A percentile compares a stretch with the other conserved stretches of the same genome.
Conservation (phyloP, 2,888 invertebrate species). For the Polia nebulosa region DNA sequence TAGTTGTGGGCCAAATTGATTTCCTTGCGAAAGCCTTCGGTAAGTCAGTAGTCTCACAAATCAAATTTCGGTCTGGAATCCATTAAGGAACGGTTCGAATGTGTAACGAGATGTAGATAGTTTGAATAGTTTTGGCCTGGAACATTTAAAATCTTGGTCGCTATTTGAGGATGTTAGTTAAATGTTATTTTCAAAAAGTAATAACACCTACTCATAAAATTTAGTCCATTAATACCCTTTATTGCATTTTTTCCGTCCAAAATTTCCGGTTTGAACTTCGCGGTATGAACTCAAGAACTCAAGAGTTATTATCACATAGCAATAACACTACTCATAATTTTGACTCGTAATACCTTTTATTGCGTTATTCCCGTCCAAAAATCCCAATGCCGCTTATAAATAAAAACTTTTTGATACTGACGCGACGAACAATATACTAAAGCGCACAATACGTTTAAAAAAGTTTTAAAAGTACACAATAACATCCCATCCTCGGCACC, state of each 20-base stretch:
- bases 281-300: background rate
- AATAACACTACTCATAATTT: conserved; percentile 17
- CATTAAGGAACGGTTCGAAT: conserved; percentile 36
- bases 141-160: conserved; percentile 10
- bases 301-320: background rate
- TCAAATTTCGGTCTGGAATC: conserved; percentile 47
- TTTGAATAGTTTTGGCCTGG: conserved; percentile 25
- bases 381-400: conserved; percentile 52
- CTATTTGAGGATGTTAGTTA: background rate
- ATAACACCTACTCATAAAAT: no score
- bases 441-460: conserved; percentile 61
- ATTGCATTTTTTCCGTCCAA: no score
- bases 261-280: no score
- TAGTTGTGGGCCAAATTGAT: conserved; percentile 61
- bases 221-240: no score
- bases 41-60: conserved; percentile 51
- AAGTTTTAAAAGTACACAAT: conserved; percentile 61
- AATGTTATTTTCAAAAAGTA: no score
- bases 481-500: conserved; percentile 51
- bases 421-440: conserved; percentile 54
- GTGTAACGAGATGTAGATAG: conserved; percentile 38
- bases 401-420: conserved; percentile 56
- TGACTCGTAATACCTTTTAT: conserved; percentile 30
- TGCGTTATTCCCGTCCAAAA: conserved; percentile 39
- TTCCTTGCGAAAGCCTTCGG: conserved; percentile 56